Percentiles rank a stretch among this genome's conserved stretches.
These are phyloP conservation scores for Silurus meridionalis DNA, from an alignment of 2,113 vertebrate species.

Conservation along the genomic window DNA sequence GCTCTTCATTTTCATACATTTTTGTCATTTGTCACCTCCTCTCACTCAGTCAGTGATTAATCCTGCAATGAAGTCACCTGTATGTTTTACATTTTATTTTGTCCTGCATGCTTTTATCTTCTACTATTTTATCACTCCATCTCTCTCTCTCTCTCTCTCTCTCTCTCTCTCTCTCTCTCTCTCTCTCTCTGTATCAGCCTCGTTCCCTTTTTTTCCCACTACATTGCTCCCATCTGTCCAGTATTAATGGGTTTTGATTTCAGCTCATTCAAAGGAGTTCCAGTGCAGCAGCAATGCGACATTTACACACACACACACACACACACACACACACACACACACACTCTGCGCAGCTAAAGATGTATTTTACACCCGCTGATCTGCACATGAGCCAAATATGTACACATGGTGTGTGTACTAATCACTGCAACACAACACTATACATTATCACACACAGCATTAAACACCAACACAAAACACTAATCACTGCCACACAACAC, in stretches of 20 bases:
- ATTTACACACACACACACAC: not conserved
- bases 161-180: not conserved
- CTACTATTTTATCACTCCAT: not conserved
- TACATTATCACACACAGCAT: not conserved
- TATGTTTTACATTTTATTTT: constrained; percentile 7
- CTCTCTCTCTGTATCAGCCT: not conserved
- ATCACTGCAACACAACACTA: not conserved
- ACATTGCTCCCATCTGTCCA: constrained; percentile 48
- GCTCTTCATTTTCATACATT: not conserved
- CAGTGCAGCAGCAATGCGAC: constrained; percentile 24
- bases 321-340: constrained; percentile 30
- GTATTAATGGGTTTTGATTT: constrained; percentile 53
- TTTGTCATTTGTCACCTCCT: not conserved
- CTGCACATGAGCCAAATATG: constrained; percentile 25
- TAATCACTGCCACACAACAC: not conserved
- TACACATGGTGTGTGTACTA: not conserved
- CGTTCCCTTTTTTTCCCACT: constrained; percentile 37
- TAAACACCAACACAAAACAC: not conserved
- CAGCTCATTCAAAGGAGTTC: constrained; percentile 32
- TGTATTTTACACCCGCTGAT: constrained; percentile 31
- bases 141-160: not conserved
- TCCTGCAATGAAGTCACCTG: not conserved
- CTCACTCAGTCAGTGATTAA: not conserved
- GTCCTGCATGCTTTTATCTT: not conserved
- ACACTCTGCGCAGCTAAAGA: constrained; percentile 28